Evolutionary conservation across 2,797 vertebrate species (phyloP).

Genomic region (Eleutherodactylus coqui): DNA sequence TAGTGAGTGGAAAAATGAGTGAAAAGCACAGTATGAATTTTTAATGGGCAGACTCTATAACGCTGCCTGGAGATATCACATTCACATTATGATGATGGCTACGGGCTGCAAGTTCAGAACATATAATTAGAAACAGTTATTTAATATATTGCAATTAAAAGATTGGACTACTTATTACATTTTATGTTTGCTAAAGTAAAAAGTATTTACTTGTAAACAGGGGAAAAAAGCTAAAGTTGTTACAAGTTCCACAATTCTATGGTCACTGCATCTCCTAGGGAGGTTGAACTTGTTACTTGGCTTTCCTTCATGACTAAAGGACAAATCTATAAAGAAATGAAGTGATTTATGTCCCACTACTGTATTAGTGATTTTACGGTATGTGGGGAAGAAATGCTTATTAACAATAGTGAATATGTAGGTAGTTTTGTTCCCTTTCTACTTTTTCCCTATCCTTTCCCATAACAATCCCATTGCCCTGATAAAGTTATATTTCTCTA

Average conservation of each 20-base stretch:
- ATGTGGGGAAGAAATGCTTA: too few relatives aligned
- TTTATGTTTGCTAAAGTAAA: background rate
- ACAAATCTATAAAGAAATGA: too few relatives aligned
- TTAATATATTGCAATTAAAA: background rate
- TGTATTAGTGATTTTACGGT: too few relatives aligned
- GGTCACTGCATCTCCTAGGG: too few relatives aligned
- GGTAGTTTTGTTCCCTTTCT: too few relatives aligned
- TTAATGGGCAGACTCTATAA: background rate
- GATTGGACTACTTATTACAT: background rate
- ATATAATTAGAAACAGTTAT: background rate
- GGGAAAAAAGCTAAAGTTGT: background rate
- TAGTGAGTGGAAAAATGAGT: background rate
- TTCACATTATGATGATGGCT: background rate
- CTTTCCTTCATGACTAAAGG: too few relatives aligned
- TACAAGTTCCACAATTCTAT: background rate
- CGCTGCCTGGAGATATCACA: background rate
- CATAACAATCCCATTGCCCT: too few relatives aligned
- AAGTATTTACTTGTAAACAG: background rate
- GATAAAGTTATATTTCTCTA: too few relatives aligned
- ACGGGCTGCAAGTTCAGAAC: background rate
- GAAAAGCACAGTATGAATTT: constrained; percentile 11
- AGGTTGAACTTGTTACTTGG: too few relatives aligned
- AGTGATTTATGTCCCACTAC: too few relatives aligned
- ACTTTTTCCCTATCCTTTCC: too few relatives aligned
- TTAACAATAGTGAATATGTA: too few relatives aligned